Percentiles rank a stretch among this genome's conserved stretches.
These are phyloP conservation scores for Brachyptera putata DNA, from an alignment of 2,888 invertebrate genomes.

Conservation along the genomic window DNA sequence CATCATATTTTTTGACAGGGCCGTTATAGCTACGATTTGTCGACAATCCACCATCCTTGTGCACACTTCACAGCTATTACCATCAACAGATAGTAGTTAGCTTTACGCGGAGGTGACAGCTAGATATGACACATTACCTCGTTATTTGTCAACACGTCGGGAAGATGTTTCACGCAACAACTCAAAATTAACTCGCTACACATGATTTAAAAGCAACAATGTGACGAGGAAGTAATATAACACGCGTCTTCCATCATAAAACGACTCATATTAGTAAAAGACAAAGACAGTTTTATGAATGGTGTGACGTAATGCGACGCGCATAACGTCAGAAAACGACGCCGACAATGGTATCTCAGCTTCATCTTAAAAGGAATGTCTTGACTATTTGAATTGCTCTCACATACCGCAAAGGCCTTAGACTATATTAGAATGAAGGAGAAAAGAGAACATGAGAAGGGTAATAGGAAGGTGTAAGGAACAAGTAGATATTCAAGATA, in stretches of 20 bases:
- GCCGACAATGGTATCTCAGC: conserved; percentile 26
- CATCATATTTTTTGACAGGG: background rate
- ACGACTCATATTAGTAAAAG: conserved; percentile 2
- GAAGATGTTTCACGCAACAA: background rate
- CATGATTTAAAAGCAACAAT: conserved; percentile 14
- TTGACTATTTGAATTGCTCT: conserved; percentile 31
- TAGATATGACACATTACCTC: conserved; percentile 15
- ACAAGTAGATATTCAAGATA: background rate
- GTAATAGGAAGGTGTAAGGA: background rate
- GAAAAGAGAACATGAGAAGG: background rate
- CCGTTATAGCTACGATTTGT: conserved; percentile 3
- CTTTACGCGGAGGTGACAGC: conserved; percentile 8
- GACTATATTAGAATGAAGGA: background rate
- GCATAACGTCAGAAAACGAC: background rate
- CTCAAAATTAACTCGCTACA: conserved; percentile 9
- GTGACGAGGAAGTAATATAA: conserved; percentile 2
- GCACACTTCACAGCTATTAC: conserved; percentile 6
- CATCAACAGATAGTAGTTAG: background rate
- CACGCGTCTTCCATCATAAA: background rate
- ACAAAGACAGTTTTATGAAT: conserved; percentile 1
- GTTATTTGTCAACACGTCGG: conserved; percentile 14
- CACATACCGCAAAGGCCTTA: conserved; percentile 23
- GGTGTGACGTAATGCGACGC: conserved; percentile 3
- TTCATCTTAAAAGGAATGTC: conserved; percentile 31
- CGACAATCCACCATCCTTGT: background rate